Evolutionary conservation across 30 jellyfish, hydroid and myxozoan species (phyloP), one percentile per base, ranked within the genome.

Genomic region (Hydra vulgaris): DNA sequence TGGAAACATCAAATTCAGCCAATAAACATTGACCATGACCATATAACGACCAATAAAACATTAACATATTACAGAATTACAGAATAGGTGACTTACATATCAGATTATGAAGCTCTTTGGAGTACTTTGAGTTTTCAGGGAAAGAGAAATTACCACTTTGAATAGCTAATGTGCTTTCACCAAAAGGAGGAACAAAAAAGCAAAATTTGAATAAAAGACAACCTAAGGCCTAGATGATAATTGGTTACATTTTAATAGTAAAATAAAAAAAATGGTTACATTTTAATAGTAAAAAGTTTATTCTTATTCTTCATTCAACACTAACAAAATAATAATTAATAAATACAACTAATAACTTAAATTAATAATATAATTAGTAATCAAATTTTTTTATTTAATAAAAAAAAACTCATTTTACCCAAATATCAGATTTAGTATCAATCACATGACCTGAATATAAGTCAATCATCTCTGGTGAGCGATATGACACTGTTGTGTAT

Each of bases 391-490:
- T n/a, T n/a, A n/a, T n/a, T n/a, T n/a, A n/a, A n/a, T n/a, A n/a
- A n/a, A n/a, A n/a, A n/a, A n/a, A n/a, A n/a, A n/a, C n/a, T n/a
- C n/a, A 12, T 40, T 40, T 81, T 71, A 92, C 99, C 99, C 99
- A 92, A 22, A 92, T 84, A 54, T 92, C 99, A 1, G 99, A 77
- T 74, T 92, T 92, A 53, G 89, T 88, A 27, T 90, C 86, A 24
- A 92, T 92, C 25, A 68, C 84, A 27, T 79, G 83, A 17, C 99
- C 99, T 76, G 97, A 83, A 84, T 92, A 92, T 71, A 92, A 78
- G 76, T 92, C 99, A 23, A 92, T 88, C 99, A 92, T 92, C 74
- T 92, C 99, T 0, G 99, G 99, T 17, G 99, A 94, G 21, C 99
- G 95, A 66, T 92, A 92, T 15, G 99, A 76, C 1, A 92, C 86